Conservation (phyloP, 1,140 invertebrate species). For the Chironomus tepperi region DNA sequence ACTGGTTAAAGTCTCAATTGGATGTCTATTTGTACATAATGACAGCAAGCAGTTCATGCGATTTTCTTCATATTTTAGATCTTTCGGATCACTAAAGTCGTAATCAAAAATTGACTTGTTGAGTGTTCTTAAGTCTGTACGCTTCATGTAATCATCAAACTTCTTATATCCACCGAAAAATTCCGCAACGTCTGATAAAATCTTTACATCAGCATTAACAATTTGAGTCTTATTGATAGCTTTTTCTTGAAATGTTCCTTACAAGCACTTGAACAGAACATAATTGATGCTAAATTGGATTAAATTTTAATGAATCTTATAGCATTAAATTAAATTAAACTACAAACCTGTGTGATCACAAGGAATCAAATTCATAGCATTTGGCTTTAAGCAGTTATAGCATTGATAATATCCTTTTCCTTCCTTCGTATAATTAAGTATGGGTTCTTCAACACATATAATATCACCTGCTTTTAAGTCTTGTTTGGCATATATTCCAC, state of each 20-base stretch:
- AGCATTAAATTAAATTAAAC: background rate
- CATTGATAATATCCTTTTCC: background rate
- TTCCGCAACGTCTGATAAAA: background rate
- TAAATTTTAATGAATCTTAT: background rate
- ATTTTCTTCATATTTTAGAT: background rate
- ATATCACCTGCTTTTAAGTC: background rate
- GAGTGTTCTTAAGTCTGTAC: background rate
- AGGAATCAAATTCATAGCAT: background rate
- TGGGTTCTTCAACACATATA: background rate
- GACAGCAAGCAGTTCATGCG: too few relatives aligned
- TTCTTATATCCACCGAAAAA: background rate
- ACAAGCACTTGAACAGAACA: background rate
- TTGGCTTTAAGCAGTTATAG: background rate
- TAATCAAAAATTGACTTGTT: background rate
- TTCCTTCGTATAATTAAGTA: background rate
- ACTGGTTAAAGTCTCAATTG: too few relatives aligned
- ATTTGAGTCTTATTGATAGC: background rate
- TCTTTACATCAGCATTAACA: background rate
- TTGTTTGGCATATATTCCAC: constrained; percentile 30
- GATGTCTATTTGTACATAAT: too few relatives aligned
- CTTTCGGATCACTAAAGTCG: background rate
- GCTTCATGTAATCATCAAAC: background rate
- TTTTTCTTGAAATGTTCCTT: background rate
- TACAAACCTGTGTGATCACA: background rate
- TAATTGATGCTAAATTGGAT: background rate